Percentiles rank a stretch among this genome's conserved stretches.
Evolutionary conservation across 2,113 vertebrate species (phyloP).

Genomic region (Aphyosemion australe): DNA sequence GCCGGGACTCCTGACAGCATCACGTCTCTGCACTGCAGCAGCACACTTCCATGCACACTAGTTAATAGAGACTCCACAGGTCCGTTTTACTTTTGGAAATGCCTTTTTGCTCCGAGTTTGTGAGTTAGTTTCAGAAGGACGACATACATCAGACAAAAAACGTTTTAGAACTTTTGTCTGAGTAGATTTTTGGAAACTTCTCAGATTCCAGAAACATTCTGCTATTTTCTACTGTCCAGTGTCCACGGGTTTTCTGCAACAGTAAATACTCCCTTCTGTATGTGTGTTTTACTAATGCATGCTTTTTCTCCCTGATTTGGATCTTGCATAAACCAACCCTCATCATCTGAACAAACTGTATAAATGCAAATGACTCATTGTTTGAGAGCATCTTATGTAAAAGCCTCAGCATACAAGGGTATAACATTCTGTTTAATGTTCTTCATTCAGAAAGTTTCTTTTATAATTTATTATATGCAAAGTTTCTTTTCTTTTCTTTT

Average conservation of each 20-base stretch:
- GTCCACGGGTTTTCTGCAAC: background rate
- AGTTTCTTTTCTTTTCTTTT: background rate
- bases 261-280: background rate
- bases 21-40: conserved; percentile 4
- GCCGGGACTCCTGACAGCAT: conserved; percentile 14
- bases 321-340: background rate
- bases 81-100: background rate
- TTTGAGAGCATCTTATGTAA: background rate
- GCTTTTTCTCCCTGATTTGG: background rate
- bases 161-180: too few species aligned
- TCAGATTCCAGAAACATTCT: too few species aligned
- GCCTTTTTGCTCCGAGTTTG: background rate
- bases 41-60: conserved; percentile 13
- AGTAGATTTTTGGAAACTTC: too few species aligned
- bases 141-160: too few species aligned
- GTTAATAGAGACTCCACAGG: conserved; percentile 4
- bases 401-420: background rate
- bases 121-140: background rate
- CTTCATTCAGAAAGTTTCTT: background rate
- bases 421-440: background rate
- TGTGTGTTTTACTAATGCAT: background rate
- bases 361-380: background rate
- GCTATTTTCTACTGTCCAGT: background rate
- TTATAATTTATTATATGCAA: background rate
- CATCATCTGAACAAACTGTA: background rate